phyloP scores from a whole-genome alignment of 2,888 invertebrate species.

The Zootermopsis nevadensis region DNA sequence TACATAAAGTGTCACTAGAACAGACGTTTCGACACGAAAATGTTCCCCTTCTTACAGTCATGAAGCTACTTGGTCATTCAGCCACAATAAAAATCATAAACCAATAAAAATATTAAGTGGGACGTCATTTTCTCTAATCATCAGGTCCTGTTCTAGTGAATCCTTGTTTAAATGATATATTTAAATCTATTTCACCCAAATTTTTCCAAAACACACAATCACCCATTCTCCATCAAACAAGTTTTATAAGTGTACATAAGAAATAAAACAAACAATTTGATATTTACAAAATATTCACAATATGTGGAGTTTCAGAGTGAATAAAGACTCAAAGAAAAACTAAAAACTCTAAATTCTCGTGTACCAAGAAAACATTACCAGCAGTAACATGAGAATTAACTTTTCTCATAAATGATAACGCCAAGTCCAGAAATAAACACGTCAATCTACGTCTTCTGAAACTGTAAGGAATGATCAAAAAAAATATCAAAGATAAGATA shows the following conservation, averaged over 20 bases:
- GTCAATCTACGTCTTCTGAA: background rate
- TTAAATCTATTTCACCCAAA: background rate
- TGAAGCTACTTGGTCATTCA: background rate
- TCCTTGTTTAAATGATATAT: background rate
- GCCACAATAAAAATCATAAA: background rate
- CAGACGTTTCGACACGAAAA: background rate
- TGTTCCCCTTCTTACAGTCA: background rate
- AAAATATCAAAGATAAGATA: background rate
- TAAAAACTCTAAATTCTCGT: background rate
- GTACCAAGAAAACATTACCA: background rate
- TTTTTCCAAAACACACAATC: background rate
- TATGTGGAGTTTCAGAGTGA: background rate
- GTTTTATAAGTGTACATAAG: background rate
- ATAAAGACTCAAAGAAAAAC: background rate
- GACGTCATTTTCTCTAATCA: background rate
- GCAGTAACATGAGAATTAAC: background rate
- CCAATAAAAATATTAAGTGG: background rate
- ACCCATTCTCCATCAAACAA: background rate
- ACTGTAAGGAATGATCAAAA: background rate
- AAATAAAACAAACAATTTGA: background rate
- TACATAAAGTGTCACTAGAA: background rate
- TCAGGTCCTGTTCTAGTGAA: background rate
- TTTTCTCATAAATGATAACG: background rate
- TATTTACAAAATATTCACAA: conserved; percentile 10
- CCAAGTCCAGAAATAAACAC: background rate